phyloP scores from a whole-genome alignment of 2,888 invertebrate genomes.

The Agonopterix heracliana region DNA sequence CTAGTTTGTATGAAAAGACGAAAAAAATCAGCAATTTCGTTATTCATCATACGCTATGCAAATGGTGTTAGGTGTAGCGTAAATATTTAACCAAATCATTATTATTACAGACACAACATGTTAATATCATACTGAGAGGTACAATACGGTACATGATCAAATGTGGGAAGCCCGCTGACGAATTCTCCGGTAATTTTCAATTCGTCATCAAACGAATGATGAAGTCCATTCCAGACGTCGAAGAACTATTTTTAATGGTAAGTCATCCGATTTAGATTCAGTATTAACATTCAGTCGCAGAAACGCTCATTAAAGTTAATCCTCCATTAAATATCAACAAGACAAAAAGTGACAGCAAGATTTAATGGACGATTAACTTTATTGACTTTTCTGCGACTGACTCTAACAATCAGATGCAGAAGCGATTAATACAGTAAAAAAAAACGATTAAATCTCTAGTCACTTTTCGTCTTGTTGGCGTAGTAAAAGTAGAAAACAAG shows the following conservation, averaged over 20 bases:
- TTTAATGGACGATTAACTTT: too few relatives aligned
- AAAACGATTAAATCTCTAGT: too few relatives aligned
- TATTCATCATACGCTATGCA: too few relatives aligned
- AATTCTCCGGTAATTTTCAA: conserved; percentile 86
- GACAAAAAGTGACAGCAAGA: not conserved
- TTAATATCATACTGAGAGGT: conserved; percentile 90
- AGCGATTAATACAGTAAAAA: too few relatives aligned
- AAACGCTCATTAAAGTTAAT: too few relatives aligned
- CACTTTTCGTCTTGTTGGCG: too few relatives aligned
- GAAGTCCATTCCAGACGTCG: conserved; percentile 84
- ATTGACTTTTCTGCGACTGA: not conserved
- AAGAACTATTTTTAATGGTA: conserved; percentile 88
- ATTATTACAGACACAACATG: conserved; percentile 82
- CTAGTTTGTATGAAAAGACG: too few relatives aligned
- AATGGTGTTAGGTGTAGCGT: too few relatives aligned
- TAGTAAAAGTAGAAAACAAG: too few relatives aligned
- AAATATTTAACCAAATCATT: too few relatives aligned
- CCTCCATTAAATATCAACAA: not conserved
- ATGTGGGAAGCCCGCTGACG: conserved; percentile 83
- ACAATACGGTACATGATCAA: conserved; percentile 89
- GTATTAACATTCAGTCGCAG: not conserved
- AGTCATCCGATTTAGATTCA: conserved; percentile 8
- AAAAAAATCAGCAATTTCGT: too few relatives aligned
- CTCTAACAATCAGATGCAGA: too few relatives aligned
- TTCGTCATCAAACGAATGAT: conserved; percentile 85